These are phyloP conservation scores for Ochropleura leucogaster DNA, from an alignment of 2,888 invertebrate species.

Conservation along the genomic window DNA sequence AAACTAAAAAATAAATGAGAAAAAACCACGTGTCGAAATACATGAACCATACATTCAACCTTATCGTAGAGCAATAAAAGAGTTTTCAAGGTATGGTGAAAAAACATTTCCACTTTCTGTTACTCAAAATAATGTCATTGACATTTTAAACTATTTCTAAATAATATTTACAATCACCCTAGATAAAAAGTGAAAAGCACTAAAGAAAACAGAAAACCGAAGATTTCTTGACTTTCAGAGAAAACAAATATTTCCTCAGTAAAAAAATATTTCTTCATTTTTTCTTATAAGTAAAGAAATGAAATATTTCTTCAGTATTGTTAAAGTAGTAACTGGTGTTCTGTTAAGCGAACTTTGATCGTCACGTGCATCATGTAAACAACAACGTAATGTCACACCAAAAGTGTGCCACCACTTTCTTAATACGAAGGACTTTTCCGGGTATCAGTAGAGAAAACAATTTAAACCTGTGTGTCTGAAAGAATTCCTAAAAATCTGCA, in stretches of 20 bases:
- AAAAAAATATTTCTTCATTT: too few relatives aligned
- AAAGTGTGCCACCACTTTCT: slow-evolving; percentile 47
- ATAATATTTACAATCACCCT: background rate
- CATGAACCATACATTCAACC: too few relatives aligned
- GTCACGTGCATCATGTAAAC: slow-evolving; percentile 24
- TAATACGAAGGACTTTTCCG: slow-evolving; percentile 34
- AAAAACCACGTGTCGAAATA: too few relatives aligned
- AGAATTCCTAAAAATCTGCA: background rate
- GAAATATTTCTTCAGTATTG: background rate
- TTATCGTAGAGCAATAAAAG: too few relatives aligned
- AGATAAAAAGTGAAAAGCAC: background rate
- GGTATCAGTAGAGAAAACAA: slow-evolving; percentile 12
- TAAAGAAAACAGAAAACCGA: background rate
- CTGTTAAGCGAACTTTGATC: background rate
- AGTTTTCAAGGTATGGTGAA: too few relatives aligned
- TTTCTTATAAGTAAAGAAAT: too few relatives aligned
- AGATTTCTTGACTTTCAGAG: background rate
- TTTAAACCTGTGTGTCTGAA: slow-evolving; percentile 11
- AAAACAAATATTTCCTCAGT: background rate
- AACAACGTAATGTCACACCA: slow-evolving; percentile 5
- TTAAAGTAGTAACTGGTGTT: background rate
- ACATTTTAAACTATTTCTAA: background rate
- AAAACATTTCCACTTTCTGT: too few relatives aligned
- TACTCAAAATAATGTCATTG: too few relatives aligned
- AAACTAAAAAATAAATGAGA: too few relatives aligned